Evolutionary conservation across 1,140 invertebrate genomes (phyloP).

Genomic region (Hyphantria cunea): DNA sequence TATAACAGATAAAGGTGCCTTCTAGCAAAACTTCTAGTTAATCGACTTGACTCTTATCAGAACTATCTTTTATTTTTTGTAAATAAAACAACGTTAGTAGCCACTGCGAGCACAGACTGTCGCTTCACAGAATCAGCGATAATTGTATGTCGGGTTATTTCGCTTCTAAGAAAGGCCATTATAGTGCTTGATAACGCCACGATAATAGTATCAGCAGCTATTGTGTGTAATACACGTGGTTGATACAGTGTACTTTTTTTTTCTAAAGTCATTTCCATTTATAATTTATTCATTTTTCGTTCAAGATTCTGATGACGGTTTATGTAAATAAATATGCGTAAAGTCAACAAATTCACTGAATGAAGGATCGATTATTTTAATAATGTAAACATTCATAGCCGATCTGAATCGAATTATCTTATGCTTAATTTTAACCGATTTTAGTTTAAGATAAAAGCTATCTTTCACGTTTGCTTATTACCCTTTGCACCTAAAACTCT

Average conservation of each 20-base stretch:
- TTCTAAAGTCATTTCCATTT: conserved; percentile 2
- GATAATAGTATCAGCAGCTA: conserved; percentile 64
- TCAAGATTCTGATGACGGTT: too few relatives aligned
- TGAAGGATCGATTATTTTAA: too few relatives aligned
- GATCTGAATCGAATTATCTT: too few relatives aligned
- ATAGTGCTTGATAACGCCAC: conserved; percentile 59
- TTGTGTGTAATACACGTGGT: conserved; percentile 49
- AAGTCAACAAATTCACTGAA: too few relatives aligned
- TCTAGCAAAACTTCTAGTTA: conserved; percentile 3
- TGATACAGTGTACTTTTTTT: conserved; percentile 17
- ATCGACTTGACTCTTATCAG: conserved; percentile 15
- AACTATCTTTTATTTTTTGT: conserved; percentile 23
- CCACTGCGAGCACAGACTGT: conserved; percentile 45
- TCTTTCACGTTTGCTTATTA: too few relatives aligned
- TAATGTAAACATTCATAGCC: too few relatives aligned
- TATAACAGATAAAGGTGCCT: not conserved
- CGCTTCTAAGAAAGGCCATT: conserved; percentile 58
- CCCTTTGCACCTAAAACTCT: too few relatives aligned
- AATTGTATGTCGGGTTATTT: conserved; percentile 54
- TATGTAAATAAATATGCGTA: too few relatives aligned
- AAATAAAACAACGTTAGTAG: conserved; percentile 15
- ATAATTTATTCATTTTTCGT: too few relatives aligned
- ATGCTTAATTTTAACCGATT: too few relatives aligned
- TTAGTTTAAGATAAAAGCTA: too few relatives aligned
- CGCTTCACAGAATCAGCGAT: conserved; percentile 63